phyloP scores from a whole-genome alignment of 2,888 invertebrate species.

The Tineola bisselliella region DNA sequence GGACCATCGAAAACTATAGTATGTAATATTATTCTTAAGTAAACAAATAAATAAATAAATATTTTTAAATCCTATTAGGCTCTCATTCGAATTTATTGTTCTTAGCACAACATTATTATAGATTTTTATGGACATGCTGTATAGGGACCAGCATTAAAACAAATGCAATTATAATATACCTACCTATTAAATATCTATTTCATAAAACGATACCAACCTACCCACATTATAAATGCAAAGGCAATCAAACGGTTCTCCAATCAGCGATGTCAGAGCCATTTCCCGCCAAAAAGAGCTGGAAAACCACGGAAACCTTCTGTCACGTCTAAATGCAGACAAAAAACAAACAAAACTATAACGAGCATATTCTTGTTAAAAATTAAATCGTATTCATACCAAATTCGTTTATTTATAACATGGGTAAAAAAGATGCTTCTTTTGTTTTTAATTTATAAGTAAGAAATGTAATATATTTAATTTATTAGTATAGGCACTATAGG shows the following conservation, averaged over 20 bases:
- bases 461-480: too few relatives aligned
- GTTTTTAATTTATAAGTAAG: too few relatives aligned
- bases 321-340: not conserved
- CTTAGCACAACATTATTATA: too few relatives aligned
- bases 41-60: too few relatives aligned
- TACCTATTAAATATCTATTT: not conserved
- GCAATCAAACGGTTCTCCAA: not conserved
- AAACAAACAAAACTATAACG: not conserved
- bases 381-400: not conserved
- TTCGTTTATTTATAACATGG: not conserved
- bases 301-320: not conserved
- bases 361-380: not conserved
- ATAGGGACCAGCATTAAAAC: too few relatives aligned
- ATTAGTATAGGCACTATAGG: too few relatives aligned
- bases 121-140: too few relatives aligned
- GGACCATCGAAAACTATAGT: too few relatives aligned
- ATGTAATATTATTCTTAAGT: too few relatives aligned
- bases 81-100: too few relatives aligned
- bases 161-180: too few relatives aligned
- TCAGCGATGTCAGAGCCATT: conserved; percentile 2
- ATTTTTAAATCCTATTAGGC: too few relatives aligned
- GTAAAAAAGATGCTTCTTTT: not conserved
- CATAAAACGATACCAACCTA: not conserved
- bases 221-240: not conserved
- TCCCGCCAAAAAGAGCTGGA: not conserved